phyloP scores from a whole-genome alignment of 2,113 vertebrate genomes.

The Anthoscopus minutus region DNA sequence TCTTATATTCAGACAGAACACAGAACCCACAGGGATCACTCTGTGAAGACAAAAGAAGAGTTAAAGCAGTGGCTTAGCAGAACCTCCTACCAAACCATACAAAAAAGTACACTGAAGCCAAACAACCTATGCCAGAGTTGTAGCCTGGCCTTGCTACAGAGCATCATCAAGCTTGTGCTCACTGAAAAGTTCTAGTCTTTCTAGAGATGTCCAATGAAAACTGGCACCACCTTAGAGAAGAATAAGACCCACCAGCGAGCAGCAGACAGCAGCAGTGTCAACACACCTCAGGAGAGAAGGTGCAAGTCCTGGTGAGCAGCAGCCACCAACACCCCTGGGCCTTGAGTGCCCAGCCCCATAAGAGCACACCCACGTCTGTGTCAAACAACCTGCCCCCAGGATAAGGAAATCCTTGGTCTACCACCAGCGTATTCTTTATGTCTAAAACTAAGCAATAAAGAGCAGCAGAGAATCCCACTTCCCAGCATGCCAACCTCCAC shows the following conservation, averaged over 20 bases:
- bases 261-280: not conserved
- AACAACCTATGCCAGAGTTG: not conserved
- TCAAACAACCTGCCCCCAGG: not conserved
- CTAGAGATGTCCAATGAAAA: not conserved
- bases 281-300: not conserved
- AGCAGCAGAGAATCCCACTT: not conserved
- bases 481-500: not conserved
- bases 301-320: not conserved
- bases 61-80: not conserved
- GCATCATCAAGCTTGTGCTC: not conserved
- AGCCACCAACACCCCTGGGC: not conserved
- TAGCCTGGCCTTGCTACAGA: not conserved
- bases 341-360: rapidly evolving
- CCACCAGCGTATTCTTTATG: not conserved
- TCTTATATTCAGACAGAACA: not conserved
- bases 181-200: not conserved
- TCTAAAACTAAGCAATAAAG: not conserved
- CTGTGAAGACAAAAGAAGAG: not conserved
- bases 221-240: not conserved
- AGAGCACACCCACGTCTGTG: rapidly evolving
- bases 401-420: not conserved
- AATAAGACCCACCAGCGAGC: not conserved
- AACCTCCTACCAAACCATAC: not conserved
- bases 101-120: not conserved
- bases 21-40: not conserved